These are phyloP conservation scores for Branchipolynoe longqiensis DNA, from an alignment of 2,888 invertebrate species.

Conservation along the genomic window DNA sequence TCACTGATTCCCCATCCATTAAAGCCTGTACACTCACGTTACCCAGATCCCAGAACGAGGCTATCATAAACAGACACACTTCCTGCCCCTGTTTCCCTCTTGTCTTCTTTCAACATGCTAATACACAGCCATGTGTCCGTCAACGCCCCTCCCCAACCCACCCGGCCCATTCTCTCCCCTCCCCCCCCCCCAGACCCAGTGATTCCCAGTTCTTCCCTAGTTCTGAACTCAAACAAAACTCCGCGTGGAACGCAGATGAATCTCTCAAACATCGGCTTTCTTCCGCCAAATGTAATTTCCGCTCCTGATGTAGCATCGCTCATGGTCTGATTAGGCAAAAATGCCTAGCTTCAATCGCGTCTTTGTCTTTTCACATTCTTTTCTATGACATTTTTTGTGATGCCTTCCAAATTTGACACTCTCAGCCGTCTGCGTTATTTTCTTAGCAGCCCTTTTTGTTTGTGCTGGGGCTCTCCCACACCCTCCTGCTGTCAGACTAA, in stretches of 20 bases:
- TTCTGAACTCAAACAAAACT: neutral
- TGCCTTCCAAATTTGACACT: constrained; percentile 34
- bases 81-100: constrained; percentile 20
- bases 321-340: constrained; percentile 37
- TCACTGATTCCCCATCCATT: neutral
- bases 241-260: neutral
- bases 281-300: constrained; percentile 27
- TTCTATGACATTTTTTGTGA: neutral
- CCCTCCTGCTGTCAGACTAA: constrained; percentile 19
- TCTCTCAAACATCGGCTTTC: neutral
- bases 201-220: neutral
- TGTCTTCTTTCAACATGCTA: neutral
- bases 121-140: neutral
- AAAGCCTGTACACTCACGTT: neutral
- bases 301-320: constrained; percentile 22
- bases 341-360: constrained; percentile 26
- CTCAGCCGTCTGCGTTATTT: neutral
- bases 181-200: neutral
- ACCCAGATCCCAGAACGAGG: neutral
- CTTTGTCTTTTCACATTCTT: neutral
- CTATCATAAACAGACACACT: constrained; percentile 24
- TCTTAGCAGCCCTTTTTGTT: too few relatives aligned
- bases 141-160: neutral
- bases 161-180: neutral
- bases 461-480: neutral